These are phyloP conservation scores for Hydropsyche tenuis DNA, from an alignment of 1,140 invertebrate species.

Conservation along the genomic window DNA sequence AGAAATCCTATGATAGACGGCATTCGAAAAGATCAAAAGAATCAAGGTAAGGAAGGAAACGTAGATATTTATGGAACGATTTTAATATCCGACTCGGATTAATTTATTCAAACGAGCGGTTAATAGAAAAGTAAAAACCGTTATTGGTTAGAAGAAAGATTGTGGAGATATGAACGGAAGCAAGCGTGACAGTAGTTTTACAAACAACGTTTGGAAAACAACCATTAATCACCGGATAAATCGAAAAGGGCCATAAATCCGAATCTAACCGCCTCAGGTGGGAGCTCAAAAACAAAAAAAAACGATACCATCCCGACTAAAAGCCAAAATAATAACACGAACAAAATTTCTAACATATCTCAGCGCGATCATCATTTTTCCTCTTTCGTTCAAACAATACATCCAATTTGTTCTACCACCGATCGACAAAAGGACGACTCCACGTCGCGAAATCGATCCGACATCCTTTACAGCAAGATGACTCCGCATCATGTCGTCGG, in stretches of 20 bases:
- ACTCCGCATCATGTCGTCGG: neutral
- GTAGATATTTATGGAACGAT: no score
- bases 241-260: slow-evolving; percentile 21
- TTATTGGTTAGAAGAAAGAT: neutral
- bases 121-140: no score
- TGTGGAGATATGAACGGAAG: slow-evolving; percentile 16
- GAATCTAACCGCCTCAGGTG: neutral
- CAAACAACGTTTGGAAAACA: neutral
- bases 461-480: neutral
- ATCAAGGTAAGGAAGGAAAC: no score
- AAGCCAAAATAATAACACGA: neutral
- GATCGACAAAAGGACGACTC: neutral
- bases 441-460: slow-evolving; percentile 7
- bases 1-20: no score
- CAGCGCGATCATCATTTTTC: neutral
- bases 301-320: neutral
- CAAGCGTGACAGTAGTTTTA: slow-evolving; percentile 3
- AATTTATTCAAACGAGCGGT: no score
- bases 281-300: slow-evolving; percentile 1
- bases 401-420: slow-evolving; percentile 9
- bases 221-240: slow-evolving; percentile 23
- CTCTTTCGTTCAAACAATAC: neutral
- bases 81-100: no score
- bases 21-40: no score
- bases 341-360: slow-evolving; percentile 2